A percentile compares a stretch with the other conserved stretches of the same genome.
phyloP scores from a whole-genome alignment of 2,888 invertebrate species.

The Cantharis lateralis region DNA sequence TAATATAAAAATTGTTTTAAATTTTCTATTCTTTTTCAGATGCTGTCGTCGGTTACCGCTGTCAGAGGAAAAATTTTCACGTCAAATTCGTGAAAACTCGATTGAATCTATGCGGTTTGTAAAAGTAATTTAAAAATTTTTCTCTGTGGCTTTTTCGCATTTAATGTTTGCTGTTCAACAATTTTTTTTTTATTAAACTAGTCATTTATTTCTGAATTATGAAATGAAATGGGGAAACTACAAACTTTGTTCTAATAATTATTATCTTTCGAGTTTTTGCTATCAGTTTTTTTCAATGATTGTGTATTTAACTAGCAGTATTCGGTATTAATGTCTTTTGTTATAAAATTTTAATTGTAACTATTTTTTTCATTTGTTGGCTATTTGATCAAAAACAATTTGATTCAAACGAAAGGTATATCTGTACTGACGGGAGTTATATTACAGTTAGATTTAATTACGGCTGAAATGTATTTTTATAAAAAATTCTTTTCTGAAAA shows the following conservation, averaged over 20 bases:
- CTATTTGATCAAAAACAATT: background rate
- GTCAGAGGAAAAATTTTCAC: background rate
- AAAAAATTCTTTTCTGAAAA: background rate
- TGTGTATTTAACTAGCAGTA: no score
- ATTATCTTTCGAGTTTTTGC: background rate
- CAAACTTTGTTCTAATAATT: background rate
- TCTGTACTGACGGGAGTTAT: background rate
- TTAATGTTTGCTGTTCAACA: background rate
- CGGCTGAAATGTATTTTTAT: background rate
- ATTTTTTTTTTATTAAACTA: background rate
- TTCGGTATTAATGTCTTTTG: no score
- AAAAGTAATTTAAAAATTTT: background rate
- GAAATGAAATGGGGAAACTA: no score
- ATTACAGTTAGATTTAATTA: background rate
- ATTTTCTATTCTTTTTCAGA: background rate
- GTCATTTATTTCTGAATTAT: background rate
- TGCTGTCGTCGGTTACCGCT: background rate
- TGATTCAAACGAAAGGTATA: background rate
- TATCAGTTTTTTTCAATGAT: background rate
- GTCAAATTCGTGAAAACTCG: background rate
- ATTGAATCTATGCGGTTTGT: background rate
- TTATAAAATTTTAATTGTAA: background rate
- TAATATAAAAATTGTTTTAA: background rate
- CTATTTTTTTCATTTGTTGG: background rate
- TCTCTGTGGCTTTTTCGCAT: background rate